Percentiles rank a stretch among this genome's conserved stretches.
Conservation (phyloP, 2,888 invertebrate species). For the Anthrax anthrax region DNA sequence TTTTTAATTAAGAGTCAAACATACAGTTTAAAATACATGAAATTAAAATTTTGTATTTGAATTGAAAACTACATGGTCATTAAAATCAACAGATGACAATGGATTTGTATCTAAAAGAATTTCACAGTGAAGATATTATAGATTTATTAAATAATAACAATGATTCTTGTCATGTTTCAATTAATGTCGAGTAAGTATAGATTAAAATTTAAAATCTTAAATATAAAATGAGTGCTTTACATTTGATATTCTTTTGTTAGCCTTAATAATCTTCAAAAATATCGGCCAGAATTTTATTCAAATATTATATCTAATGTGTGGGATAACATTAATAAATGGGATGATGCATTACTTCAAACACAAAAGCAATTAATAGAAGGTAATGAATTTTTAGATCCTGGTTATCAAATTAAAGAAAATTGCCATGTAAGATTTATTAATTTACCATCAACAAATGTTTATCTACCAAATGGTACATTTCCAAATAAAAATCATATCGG, state of each 20-base stretch:
- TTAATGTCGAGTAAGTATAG: constrained; percentile 53
- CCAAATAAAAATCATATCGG: constrained; percentile 58
- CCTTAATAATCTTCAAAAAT: constrained; percentile 25
- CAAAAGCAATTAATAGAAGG: constrained; percentile 42
- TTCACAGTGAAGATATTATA: constrained; percentile 46
- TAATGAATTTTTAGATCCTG: constrained; percentile 25
- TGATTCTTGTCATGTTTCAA: constrained; percentile 44
- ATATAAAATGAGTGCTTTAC: background rate
- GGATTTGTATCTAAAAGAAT: constrained; percentile 38
- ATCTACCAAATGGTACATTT: constrained; percentile 39
- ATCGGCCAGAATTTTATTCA: constrained; percentile 50
- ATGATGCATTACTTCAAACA: constrained; percentile 44
- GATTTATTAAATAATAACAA: constrained; percentile 47
- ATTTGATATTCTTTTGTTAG: constrained; percentile 5
- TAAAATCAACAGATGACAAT: no score
- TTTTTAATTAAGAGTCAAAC: no score
- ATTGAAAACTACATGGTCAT: no score
- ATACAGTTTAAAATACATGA: no score
- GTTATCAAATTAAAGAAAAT: constrained; percentile 42
- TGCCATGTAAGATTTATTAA: constrained; percentile 52
- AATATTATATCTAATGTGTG: constrained; percentile 50
- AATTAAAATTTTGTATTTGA: no score
- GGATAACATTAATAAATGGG: constrained; percentile 46
- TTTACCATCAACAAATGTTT: constrained; percentile 53
- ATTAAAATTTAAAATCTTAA: background rate